Percentiles rank a stretch among this genome's conserved stretches.
Evolutionary conservation across 2,888 invertebrate genomes (phyloP).

Genomic region (Pristionchus fissidentatus): DNA sequence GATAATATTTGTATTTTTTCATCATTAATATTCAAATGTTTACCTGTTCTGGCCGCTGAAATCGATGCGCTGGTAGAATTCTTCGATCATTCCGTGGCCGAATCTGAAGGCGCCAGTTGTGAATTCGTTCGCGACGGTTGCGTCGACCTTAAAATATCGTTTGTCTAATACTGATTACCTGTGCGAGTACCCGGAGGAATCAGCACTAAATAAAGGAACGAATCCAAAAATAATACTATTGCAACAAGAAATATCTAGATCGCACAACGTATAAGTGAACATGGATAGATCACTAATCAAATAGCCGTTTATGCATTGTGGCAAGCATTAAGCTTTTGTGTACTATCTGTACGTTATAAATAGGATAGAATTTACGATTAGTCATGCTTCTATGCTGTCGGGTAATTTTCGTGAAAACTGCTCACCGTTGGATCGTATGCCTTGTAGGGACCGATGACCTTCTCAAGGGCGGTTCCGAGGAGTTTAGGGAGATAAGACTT

Average conservation of each 20-base stretch:
- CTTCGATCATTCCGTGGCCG: slow-evolving; percentile 94
- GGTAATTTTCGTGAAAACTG: no score
- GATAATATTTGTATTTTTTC: no score
- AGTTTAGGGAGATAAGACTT: slow-evolving; percentile 87
- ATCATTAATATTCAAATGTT: not conserved
- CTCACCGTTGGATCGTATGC: slow-evolving; percentile 84
- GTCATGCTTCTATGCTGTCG: no score
- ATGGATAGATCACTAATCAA: not conserved
- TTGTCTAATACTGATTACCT: no score
- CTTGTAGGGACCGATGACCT: slow-evolving; percentile 84
- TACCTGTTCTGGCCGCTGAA: slow-evolving; percentile 83
- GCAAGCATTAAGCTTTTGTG: not conserved
- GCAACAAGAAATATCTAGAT: not conserved
- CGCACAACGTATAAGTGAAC: not conserved
- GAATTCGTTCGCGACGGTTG: slow-evolving; percentile 93
- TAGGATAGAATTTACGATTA: not conserved
- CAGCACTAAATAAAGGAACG: no score
- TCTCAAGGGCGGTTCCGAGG: slow-evolving; percentile 84
- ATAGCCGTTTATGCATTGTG: not conserved
- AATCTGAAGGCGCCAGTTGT: slow-evolving; percentile 94
- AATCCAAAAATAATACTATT: not conserved
- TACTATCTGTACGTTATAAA: not conserved
- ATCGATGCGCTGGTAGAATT: slow-evolving; percentile 86
- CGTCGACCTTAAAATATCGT: slow-evolving; percentile 80
- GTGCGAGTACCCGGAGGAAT: no score